A percentile compares a stretch with the other conserved stretches of the same genome.
Conservation (phyloP, 2,113 vertebrate genomes). For the Polypterus senegalus region DNA sequence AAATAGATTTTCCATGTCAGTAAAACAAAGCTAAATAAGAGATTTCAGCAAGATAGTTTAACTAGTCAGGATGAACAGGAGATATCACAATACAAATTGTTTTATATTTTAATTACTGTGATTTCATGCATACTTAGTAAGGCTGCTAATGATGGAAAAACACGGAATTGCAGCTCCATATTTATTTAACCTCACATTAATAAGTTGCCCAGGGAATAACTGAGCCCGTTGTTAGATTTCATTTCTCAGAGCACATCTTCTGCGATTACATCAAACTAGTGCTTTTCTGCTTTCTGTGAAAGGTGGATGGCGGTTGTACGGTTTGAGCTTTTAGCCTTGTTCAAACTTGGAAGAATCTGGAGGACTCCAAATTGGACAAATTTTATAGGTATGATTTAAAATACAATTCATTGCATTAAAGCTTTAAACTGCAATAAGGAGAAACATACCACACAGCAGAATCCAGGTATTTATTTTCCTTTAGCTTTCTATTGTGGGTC, state of each 20-base stretch:
- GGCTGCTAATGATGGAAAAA: conserved; percentile 19
- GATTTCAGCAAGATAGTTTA: no score
- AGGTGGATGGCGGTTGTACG: conserved; percentile 28
- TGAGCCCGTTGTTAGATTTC: conserved; percentile 35
- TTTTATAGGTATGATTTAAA: conserved; percentile 42
- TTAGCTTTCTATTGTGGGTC: conserved; percentile 6
- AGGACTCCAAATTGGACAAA: conserved; percentile 22
- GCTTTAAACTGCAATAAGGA: conserved; percentile 20
- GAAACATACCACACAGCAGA: conserved; percentile 10
- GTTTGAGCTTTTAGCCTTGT: conserved; percentile 26
- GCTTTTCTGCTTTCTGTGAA: background rate
- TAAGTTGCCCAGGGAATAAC: conserved; percentile 48
- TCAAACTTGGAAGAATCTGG: background rate
- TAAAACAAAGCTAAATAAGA: no score
- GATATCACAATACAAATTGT: no score
- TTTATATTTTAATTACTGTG: no score
- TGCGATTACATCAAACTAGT: conserved; percentile 18
- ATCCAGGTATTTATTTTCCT: conserved; percentile 8
- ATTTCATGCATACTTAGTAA: no score
- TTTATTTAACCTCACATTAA: conserved; percentile 55
- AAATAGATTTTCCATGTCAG: no score
- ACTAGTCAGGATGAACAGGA: no score
- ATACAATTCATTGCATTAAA: conserved; percentile 31
- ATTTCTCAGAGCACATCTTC: conserved; percentile 19
- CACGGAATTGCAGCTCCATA: conserved; percentile 34